Base-by-base conservation (phyloP, 2,888 invertebrate genomes). In the Argynnis bischoffii region DNA sequence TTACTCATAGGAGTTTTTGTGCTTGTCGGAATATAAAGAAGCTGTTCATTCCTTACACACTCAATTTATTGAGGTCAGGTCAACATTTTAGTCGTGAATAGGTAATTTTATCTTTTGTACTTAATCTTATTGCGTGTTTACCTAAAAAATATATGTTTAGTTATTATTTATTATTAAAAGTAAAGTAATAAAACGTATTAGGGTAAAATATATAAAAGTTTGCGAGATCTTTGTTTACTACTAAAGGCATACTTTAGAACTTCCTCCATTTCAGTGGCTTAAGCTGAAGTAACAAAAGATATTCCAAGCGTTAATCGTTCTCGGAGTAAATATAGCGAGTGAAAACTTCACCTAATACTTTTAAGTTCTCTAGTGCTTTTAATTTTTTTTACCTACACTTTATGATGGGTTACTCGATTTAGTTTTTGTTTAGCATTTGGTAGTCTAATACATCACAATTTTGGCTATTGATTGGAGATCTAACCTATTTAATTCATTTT, bases 271-370 rank as follows among this genome's bases (percentile, higher is more conserved):
- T 61, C 70, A 64, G 64, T 46, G 64, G 66, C 68, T 66, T 70
- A 60, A 64, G 56, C 56, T 68, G 61, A 66, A 69, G 65, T 57
- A 72, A 67, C 59, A 63, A 68, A 72, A 69, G 65, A 66, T 68
- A 70, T 72, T 63, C 55, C 68, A 50, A 69, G 64, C 69, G 68
- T 70, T 73, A 72, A 72, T 72, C 70, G 63, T 63, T 55, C 63
- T 66, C 46, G 63, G 54, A 69, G 73, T 75, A 75, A 75, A 75
- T 72, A 73, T 63, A 71, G 69, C 69, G 69, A 70, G 68, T 72
- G 72, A 75, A 74, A 75, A 73, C 67, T 75, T 75, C 66, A 69
- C 57, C 70, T 71, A 69, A 71, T 70, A 71, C 73, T 73, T 66
- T 66, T 54, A 69, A 73, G 63, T 61, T 66, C 71, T 51, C 64